Evolutionary conservation across 2,113 vertebrate genomes (phyloP).

Genomic region (Alectura lathami): DNA sequence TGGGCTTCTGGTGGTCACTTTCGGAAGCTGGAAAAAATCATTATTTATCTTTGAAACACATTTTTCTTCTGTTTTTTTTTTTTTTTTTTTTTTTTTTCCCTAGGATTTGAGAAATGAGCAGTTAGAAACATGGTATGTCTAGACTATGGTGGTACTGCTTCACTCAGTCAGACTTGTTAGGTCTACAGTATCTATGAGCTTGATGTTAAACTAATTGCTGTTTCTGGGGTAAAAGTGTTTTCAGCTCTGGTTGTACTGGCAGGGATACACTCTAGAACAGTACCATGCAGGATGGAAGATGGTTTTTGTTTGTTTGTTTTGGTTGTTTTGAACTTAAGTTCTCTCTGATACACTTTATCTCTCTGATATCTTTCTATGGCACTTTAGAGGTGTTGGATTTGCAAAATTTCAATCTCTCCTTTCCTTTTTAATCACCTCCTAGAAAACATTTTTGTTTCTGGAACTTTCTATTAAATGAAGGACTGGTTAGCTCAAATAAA

Average conservation of each 20-base stretch:
- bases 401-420: neutral
- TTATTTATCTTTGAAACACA: neutral
- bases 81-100: too few relatives aligned
- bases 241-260: neutral
- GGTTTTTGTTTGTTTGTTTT: neutral
- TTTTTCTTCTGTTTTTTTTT: neutral
- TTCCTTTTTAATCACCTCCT: neutral
- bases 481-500: neutral
- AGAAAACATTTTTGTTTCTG: neutral
- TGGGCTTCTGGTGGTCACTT: neutral
- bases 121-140: neutral
- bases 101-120: neutral
- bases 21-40: neutral
- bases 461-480: neutral
- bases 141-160: accelerated
- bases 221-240: neutral
- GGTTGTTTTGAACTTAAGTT: neutral
- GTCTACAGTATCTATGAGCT: neutral
- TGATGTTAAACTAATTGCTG: neutral
- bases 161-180: neutral
- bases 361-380: neutral
- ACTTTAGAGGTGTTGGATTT: neutral
- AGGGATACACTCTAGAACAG: neutral
- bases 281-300: neutral
- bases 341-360: neutral